Percentiles rank a stretch among this genome's conserved stretches.
Conservation (phyloP, 1,140 invertebrate species). For the Cherax destructor region DNA sequence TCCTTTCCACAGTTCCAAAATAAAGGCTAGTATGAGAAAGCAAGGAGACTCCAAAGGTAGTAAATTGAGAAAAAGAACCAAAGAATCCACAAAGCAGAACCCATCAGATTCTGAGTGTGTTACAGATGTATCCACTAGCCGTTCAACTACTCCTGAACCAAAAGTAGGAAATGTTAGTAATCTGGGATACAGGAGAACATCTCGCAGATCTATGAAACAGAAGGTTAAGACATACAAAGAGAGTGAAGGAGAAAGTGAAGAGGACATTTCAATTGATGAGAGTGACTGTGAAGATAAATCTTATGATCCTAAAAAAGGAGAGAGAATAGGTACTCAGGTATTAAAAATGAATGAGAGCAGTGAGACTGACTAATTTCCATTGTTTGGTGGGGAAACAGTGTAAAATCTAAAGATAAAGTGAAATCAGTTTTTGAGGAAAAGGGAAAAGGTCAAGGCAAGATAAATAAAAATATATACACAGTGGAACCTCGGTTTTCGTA, state of each 20-base stretch:
- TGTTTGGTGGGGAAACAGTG: too few relatives aligned
- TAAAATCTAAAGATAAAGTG: too few relatives aligned
- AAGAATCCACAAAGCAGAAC: background rate
- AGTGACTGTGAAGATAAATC: constrained; percentile 57
- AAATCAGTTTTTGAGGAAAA: too few relatives aligned
- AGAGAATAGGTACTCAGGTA: background rate
- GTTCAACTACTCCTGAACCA: constrained; percentile 46
- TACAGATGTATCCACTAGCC: constrained; percentile 20
- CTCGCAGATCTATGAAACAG: background rate
- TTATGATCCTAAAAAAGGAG: constrained; percentile 45
- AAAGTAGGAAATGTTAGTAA: background rate
- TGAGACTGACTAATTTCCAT: background rate
- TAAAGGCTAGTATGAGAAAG: constrained; percentile 2
- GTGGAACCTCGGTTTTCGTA: too few relatives aligned
- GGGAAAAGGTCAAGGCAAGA: too few relatives aligned
- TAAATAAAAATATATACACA: too few relatives aligned
- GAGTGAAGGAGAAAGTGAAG: constrained; percentile 22
- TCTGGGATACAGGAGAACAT: background rate
- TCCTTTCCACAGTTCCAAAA: constrained; percentile 16
- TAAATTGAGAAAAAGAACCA: background rate
- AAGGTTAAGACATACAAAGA: constrained; percentile 48
- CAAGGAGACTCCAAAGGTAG: background rate
- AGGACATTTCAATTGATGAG: constrained; percentile 54
- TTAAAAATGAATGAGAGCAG: background rate
- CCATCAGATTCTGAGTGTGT: background rate